Conservation (phyloP, 2,888 invertebrate species). For the Agriopis aurantiaria region DNA sequence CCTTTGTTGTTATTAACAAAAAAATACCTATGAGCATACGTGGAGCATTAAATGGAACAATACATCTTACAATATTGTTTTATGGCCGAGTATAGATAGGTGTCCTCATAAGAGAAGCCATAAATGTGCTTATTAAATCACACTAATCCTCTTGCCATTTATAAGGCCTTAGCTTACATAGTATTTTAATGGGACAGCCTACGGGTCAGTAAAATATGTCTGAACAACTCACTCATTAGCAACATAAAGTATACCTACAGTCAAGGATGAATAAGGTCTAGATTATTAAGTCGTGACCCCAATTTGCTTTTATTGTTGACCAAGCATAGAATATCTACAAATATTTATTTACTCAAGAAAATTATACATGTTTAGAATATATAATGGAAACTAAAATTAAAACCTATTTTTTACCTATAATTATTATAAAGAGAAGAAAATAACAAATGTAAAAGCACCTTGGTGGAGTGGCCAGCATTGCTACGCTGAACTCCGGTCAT, state of each 20-base stretch:
- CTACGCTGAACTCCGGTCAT: too few relatives aligned
- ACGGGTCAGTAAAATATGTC: slow-evolving; percentile 27
- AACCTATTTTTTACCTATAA: too few relatives aligned
- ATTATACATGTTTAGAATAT: too few relatives aligned
- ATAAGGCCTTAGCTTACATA: slow-evolving; percentile 42
- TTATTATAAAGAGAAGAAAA: too few relatives aligned
- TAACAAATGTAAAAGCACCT: too few relatives aligned
- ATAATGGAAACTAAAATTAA: too few relatives aligned
- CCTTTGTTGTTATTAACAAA: slow-evolving; percentile 45
- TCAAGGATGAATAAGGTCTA: not conserved
- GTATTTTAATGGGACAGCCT: slow-evolving; percentile 37
- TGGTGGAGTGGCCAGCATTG: too few relatives aligned
- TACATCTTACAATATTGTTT: slow-evolving; percentile 62
- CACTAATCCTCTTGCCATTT: slow-evolving; percentile 42
- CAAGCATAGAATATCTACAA: not conserved
- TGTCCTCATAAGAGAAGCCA: slow-evolving; percentile 49
- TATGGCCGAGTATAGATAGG: slow-evolving; percentile 42
- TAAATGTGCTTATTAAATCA: slow-evolving; percentile 52
- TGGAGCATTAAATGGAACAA: slow-evolving; percentile 57
- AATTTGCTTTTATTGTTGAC: not conserved
- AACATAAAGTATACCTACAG: slow-evolving; percentile 2
- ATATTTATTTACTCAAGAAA: too few relatives aligned
- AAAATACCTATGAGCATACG: slow-evolving; percentile 53
- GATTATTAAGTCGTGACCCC: not conserved
- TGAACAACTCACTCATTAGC: slow-evolving; percentile 24